Evolutionary conservation across 2,888 invertebrate genomes (phyloP), one percentile per base, ranked within the genome.

Genomic region (Rhyacophila evoluta): DNA sequence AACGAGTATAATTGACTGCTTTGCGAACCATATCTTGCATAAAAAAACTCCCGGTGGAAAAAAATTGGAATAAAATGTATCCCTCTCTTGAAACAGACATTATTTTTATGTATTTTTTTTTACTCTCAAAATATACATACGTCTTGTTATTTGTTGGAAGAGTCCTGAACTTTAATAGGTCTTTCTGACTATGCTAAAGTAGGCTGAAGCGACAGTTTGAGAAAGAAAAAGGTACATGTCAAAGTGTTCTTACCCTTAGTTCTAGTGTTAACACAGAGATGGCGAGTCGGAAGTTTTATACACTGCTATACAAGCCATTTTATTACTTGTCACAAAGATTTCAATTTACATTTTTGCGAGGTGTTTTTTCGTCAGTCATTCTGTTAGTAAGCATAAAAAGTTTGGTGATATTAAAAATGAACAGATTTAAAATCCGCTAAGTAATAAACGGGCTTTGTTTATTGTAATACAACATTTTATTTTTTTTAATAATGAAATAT

Each of bases 191-290:
- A 25, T 55, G 25, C 25, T 55, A 55, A 55, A 55, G 55, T 55
- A 55, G 55, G 55, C 55, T 55, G 55, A 55, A 55, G 55, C 55
- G 55, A 55, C 55, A 55, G 55, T 55, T 55, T 55, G 55, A 55
- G 55, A 55, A 55, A 55, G 55, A 55, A 55, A 55, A 55, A 55
- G 55, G 55, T 55, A 55, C 15, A 55, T 55, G 55, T 55, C 55
- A 55, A 19, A 55, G 55, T 55, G 19, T 55, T 55, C 55, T 55
- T 55, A 55, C 19, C 55, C 55, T 55, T 12, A 72, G 72, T 72
- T 72, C 72, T 38, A 37, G 70, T 36, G 36, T 36, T 36, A 36
- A 70, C 70, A 70, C 28, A 72, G 37, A 72, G 72, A 72, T 72
- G 72, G 36, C 72, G 36, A 38, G 36, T 27, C 27, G 19, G 38